Evolutionary conservation across 2,888 invertebrate species (phyloP).

Genomic region (Lottia gigantea): DNA sequence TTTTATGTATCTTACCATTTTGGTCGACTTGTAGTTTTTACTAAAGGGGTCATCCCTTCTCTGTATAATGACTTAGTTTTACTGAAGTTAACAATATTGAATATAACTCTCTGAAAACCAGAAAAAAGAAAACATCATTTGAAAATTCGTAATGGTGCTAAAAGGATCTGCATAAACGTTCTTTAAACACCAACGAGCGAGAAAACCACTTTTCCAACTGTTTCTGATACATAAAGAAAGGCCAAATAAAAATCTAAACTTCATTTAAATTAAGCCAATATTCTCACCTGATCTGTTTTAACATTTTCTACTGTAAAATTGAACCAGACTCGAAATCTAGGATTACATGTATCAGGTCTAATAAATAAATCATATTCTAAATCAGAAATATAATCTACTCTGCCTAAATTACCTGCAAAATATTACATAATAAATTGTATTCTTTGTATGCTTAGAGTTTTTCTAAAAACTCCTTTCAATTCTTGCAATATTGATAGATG

Average conservation of each 20-base stretch:
- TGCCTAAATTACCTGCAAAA: slow-evolving; percentile 82
- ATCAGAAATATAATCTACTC: slow-evolving; percentile 92
- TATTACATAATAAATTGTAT: neutral
- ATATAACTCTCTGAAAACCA: slow-evolving; percentile 84
- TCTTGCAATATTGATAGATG: no score
- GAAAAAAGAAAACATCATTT: no score
- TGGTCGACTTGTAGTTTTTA: slow-evolving; percentile 88
- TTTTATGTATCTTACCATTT: slow-evolving; percentile 91
- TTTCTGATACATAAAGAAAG: no score
- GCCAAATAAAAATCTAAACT: no score
- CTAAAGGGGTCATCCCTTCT: slow-evolving; percentile 91
- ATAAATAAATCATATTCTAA: slow-evolving; percentile 96
- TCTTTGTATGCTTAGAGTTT: no score
- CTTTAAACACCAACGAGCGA: no score
- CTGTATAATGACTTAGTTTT: slow-evolving; percentile 90
- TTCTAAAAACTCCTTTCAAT: no score
- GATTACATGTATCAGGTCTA: slow-evolving; percentile 95
- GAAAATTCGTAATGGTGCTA: no score
- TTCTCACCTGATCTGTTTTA: slow-evolving; percentile 84
- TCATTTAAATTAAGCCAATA: neutral
- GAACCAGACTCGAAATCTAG: slow-evolving; percentile 93
- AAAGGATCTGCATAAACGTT: neutral
- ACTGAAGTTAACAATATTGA: slow-evolving; percentile 96
- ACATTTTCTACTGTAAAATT: slow-evolving; percentile 98
- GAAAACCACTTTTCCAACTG: no score